These are phyloP conservation scores for Hephaestus fuliginosus DNA, from an alignment of 2,797 vertebrate species.

Conservation along the genomic window DNA sequence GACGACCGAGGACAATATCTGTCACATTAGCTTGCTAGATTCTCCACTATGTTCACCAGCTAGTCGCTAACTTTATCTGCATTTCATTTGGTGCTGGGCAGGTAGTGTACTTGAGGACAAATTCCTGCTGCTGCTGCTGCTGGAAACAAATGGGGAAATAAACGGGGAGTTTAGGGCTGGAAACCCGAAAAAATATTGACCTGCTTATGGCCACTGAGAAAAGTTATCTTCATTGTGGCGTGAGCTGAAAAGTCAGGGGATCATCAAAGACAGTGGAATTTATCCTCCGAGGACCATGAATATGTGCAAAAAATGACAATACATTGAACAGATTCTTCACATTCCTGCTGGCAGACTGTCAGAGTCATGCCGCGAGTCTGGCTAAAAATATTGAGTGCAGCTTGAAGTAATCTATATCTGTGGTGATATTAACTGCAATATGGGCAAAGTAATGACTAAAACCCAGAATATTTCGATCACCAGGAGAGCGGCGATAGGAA, in stretches of 20 bases:
- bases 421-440: slow-evolving; percentile 21
- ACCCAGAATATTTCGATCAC: slow-evolving; percentile 16
- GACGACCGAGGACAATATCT: slow-evolving; percentile 14
- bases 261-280: not conserved
- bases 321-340: not conserved
- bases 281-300: not conserved
- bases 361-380: not conserved
- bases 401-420: slow-evolving; percentile 22
- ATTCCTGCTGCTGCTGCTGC: not conserved
- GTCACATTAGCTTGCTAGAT: not conserved
- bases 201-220: too few relatives aligned
- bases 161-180: not conserved
- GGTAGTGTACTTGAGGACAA: not conserved
- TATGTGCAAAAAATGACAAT: not conserved
- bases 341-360: not conserved
- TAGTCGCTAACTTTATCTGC: slow-evolving; percentile 7
- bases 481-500: slow-evolving; percentile 8
- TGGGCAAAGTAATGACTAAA: slow-evolving; percentile 10
- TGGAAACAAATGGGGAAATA: not conserved
- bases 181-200: not conserved
- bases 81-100: not conserved
- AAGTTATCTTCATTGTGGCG: too few relatives aligned
- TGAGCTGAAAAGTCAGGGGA: not conserved
- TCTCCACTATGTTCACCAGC: slow-evolving; percentile 10
- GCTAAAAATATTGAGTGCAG: slow-evolving; percentile 7